These are phyloP conservation scores for Tricholauxania praeusta DNA, from an alignment of 2,888 invertebrate genomes.

Conservation along the genomic window DNA sequence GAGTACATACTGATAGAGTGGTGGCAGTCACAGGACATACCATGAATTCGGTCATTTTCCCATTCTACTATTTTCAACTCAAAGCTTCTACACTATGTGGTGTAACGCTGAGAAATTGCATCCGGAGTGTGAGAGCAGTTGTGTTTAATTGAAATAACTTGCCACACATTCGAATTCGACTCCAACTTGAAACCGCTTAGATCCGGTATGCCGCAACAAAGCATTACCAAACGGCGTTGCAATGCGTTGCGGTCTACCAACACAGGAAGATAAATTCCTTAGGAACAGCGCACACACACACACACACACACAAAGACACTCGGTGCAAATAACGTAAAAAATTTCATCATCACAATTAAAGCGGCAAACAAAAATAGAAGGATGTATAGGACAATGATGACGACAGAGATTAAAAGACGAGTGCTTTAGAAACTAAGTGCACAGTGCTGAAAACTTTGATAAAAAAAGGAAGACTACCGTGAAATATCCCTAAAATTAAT, in stretches of 20 bases:
- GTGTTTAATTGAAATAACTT: constrained; percentile 44
- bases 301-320: neutral
- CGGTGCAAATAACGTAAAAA: neutral
- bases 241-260: constrained; percentile 25
- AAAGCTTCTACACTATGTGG: constrained; percentile 11
- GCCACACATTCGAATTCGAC: constrained; percentile 27
- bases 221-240: constrained; percentile 1
- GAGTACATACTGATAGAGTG: neutral
- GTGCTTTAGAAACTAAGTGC: no score
- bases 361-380: neutral
- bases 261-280: constrained; percentile 23
- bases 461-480: no score
- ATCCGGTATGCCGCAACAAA: constrained; percentile 20
- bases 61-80: neutral
- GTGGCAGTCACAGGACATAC: constrained; percentile 18
- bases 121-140: constrained; percentile 26
- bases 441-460: no score
- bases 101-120: constrained; percentile 30
- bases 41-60: constrained; percentile 27
- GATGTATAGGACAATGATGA: no score
- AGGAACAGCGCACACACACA: neutral
- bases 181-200: constrained; percentile 1
- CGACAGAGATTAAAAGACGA: no score
- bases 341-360: constrained; percentile 20
- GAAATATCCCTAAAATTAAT: no score